A percentile compares a stretch with the other conserved stretches of the same genome.
Conservation (phyloP, 92 coral and sea anemone genomes). For the Chrysogorgia sp. region DNA sequence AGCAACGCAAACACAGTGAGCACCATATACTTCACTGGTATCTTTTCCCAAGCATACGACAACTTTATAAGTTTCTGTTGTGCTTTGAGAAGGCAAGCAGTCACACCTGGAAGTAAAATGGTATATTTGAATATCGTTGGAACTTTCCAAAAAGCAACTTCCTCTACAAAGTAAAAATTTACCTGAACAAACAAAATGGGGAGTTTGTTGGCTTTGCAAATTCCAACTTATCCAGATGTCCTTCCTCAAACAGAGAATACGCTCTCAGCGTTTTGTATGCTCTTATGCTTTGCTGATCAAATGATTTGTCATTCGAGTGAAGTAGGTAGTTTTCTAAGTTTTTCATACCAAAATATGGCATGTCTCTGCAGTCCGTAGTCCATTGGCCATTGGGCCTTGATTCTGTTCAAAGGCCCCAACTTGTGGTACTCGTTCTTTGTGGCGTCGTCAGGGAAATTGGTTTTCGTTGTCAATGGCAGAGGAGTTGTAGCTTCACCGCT, state of each 20-base stretch:
- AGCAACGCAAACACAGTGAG: slow-evolving; percentile 51
- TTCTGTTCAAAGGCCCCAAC: slow-evolving; percentile 12
- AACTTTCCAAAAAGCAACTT: slow-evolving; percentile 8
- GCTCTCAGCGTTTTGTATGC: slow-evolving; percentile 29
- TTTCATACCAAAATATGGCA: slow-evolving; percentile 9
- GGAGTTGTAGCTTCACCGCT: slow-evolving; percentile 11
- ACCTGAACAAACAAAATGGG: no score
- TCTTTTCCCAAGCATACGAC: slow-evolving; percentile 31
- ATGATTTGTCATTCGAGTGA: slow-evolving; percentile 41
- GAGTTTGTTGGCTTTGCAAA: background rate
- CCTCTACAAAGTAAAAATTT: slow-evolving; percentile 32
- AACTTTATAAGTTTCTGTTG: slow-evolving; percentile 37
- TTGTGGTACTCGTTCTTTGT: slow-evolving; percentile 24
- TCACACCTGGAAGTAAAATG: slow-evolving; percentile 33
- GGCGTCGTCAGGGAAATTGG: slow-evolving; percentile 11
- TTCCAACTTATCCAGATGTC: slow-evolving; percentile 39
- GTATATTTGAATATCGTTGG: background rate
- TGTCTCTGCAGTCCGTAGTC: slow-evolving; percentile 21
- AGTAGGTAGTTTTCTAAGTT: slow-evolving; percentile 23
- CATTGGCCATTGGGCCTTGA: no score
- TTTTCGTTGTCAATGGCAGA: slow-evolving; percentile 24
- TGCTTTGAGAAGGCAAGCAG: slow-evolving; percentile 38
- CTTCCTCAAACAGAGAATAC: slow-evolving; percentile 33
- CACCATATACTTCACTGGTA: slow-evolving; percentile 27
- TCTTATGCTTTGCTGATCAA: slow-evolving; percentile 34